Percentiles rank a stretch among this genome's conserved stretches.
Evolutionary conservation across 2,797 vertebrate species (phyloP).

Genomic region (Mionectes olivaceus): DNA sequence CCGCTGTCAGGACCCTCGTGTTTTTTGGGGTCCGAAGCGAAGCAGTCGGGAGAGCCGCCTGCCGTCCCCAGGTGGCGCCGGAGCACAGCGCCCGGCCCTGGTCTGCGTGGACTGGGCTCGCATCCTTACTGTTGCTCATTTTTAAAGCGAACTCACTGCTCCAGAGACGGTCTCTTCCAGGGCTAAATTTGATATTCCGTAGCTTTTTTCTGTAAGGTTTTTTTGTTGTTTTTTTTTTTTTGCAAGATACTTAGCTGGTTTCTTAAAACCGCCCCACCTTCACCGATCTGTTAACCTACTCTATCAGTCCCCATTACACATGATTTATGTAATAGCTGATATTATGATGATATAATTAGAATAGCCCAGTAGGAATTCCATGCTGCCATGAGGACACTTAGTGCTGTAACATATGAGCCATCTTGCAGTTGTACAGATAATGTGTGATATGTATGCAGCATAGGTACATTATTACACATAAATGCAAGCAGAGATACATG

Average conservation of each 20-base stretch:
- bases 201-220: not conserved
- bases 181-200: not conserved
- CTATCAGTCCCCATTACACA: not conserved
- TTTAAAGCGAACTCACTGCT: slow-evolving; percentile 11
- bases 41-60: not conserved
- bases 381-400: not conserved
- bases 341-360: slow-evolving; percentile 41
- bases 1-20: fast-evolving
- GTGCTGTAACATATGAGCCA: no score
- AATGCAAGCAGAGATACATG: fast-evolving
- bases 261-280: slow-evolving; percentile 1
- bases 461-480: fast-evolving
- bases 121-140: slow-evolving; percentile 11
- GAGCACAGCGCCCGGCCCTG: not conserved
- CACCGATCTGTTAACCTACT: slow-evolving; percentile 41
- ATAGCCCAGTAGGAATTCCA: slow-evolving; percentile 43
- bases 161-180: not conserved
- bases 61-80: slow-evolving; percentile 52
- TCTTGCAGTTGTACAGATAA: no score
- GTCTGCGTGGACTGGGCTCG: no score
- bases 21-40: fast-evolving
- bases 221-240: not conserved
- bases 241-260: not conserved
- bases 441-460: fast-evolving
- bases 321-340: slow-evolving; percentile 28